These are phyloP conservation scores for Actinia tenebrosa DNA, from an alignment of 64 coral and sea anemone genomes.

Conservation along the genomic window DNA sequence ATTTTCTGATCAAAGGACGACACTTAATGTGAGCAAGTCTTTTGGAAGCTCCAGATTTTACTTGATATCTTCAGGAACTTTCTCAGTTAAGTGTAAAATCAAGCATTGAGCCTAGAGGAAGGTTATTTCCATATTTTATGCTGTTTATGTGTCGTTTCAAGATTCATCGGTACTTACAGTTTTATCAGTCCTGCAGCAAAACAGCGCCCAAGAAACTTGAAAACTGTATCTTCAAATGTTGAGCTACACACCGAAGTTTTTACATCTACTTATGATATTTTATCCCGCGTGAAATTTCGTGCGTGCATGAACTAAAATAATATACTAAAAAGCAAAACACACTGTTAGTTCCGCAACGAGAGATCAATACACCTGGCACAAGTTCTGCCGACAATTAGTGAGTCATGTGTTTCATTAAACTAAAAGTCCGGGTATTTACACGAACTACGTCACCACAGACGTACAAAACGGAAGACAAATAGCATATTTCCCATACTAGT, in stretches of 20 bases:
- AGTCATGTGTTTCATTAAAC: neutral
- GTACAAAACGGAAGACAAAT: neutral
- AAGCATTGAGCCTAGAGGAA: neutral
- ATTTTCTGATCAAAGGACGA: neutral
- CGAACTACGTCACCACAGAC: neutral
- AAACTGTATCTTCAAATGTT: neutral
- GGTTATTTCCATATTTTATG: no score
- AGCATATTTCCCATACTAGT: neutral
- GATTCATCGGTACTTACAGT: neutral
- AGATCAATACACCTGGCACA: neutral
- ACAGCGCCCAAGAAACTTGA: no score
- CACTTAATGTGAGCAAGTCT: neutral
- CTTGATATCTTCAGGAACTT: neutral
- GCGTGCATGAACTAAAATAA: neutral
- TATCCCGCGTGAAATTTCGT: neutral
- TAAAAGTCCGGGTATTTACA: neutral
- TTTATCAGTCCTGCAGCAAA: neutral
- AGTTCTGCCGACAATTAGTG: neutral
- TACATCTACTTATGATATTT: neutral
- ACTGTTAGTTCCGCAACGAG: neutral
- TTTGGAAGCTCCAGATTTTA: neutral
- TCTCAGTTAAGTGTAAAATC: neutral
- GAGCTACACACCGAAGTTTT: neutral
- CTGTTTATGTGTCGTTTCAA: neutral
- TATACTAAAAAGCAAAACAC: neutral